phyloP scores from a whole-genome alignment of 2,113 vertebrate species.

The Scomber colias region DNA sequence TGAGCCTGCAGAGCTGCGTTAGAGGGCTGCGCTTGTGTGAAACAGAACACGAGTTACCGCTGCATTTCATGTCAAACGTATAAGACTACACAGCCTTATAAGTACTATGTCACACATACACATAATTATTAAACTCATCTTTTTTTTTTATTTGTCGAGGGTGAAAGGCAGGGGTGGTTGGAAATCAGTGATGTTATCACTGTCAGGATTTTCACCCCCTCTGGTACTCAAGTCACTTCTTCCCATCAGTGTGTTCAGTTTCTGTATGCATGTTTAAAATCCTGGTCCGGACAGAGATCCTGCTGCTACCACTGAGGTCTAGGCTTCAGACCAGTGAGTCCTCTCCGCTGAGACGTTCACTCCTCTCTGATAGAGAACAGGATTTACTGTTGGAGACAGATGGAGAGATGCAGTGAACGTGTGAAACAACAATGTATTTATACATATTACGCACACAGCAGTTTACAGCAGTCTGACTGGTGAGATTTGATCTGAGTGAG shows the following conservation, averaged over 20 bases:
- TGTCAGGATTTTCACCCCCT: conserved; percentile 27
- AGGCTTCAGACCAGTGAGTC: conserved; percentile 59
- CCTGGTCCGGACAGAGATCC: conserved; percentile 58
- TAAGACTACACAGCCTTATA: conserved; percentile 53
- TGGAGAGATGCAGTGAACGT: conserved; percentile 17
- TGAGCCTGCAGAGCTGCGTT: neutral
- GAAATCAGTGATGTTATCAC: conserved; percentile 55
- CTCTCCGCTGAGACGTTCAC: conserved; percentile 54
- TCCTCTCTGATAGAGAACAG: conserved; percentile 59
- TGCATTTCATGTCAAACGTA: conserved; percentile 46
- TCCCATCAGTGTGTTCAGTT: conserved; percentile 42
- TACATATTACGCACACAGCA: no score
- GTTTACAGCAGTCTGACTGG: no score
- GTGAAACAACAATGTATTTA: neutral
- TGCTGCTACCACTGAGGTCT: conserved; percentile 62
- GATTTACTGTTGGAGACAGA: conserved; percentile 74
- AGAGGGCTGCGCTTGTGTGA: conserved; percentile 33
- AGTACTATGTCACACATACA: conserved; percentile 63
- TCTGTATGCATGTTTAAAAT: conserved; percentile 65
- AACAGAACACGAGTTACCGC: conserved; percentile 4
- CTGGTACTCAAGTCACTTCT: conserved; percentile 41
- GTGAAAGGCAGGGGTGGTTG: conserved; percentile 69
- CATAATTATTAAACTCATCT: conserved; percentile 50
- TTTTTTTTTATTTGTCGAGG: conserved; percentile 52
- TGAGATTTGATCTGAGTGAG: no score